Percentiles rank a stretch among this genome's conserved stretches.
phyloP scores from a whole-genome alignment of 2,797 vertebrate species.

The Jordanella pulchra region DNA sequence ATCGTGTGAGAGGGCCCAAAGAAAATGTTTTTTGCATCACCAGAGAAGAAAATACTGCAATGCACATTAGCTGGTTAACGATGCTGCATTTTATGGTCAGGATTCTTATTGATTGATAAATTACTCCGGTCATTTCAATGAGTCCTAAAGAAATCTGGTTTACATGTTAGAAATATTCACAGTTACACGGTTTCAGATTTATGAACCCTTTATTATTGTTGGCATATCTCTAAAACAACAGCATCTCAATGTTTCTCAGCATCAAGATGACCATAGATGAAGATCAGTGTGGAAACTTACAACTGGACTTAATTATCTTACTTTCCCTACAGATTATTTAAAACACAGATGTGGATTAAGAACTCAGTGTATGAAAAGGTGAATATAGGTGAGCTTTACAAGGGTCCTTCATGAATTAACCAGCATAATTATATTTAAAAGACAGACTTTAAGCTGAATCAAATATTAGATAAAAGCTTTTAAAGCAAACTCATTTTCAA shows the following conservation, averaged over 20 bases:
- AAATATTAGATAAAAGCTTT: conserved; percentile 1
- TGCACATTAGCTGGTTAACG: too few species aligned
- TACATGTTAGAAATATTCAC: not conserved
- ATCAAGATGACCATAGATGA: not conserved
- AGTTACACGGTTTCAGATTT: not conserved
- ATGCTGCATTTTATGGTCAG: too few species aligned
- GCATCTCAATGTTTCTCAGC: not conserved
- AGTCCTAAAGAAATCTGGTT: not conserved
- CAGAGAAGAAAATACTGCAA: too few species aligned
- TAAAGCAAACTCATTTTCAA: conserved; percentile 38
- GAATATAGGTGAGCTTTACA: too few species aligned
- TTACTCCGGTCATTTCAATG: too few species aligned
- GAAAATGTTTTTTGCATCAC: too few species aligned
- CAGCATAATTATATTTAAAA: not conserved
- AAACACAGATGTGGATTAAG: too few species aligned
- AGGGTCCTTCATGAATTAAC: not conserved
- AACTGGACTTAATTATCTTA: not conserved
- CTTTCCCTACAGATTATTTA: too few species aligned
- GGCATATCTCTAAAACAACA: too few species aligned
- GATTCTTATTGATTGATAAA: too few species aligned
- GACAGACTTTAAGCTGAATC: conserved; percentile 9
- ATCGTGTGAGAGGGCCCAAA: not conserved
- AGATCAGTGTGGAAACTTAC: not conserved
- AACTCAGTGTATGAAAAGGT: too few species aligned
- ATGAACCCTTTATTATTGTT: too few species aligned